Percentiles rank a stretch among this genome's conserved stretches.
These are phyloP conservation scores for Formica aserva DNA, from an alignment of 2,888 invertebrate genomes.

Conservation along the genomic window DNA sequence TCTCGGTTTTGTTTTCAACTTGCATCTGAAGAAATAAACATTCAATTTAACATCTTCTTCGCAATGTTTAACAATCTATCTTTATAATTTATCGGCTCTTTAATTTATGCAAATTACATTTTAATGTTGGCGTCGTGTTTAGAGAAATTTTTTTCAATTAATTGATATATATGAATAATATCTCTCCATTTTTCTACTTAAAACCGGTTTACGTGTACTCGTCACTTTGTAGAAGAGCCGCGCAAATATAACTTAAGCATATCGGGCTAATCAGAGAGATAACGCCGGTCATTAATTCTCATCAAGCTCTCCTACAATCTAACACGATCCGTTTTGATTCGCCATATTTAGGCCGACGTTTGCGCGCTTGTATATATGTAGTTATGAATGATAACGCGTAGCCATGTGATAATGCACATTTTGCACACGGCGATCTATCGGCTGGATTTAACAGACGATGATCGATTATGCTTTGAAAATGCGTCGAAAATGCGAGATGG, in stretches of 20 bases:
- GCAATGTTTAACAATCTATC: background rate
- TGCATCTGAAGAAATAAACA: background rate
- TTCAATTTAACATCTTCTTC: background rate
- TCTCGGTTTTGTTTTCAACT: background rate
- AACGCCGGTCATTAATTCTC: conserved; percentile 18
- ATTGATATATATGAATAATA: background rate
- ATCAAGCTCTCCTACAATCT: conserved; percentile 20
- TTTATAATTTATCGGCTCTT: background rate
- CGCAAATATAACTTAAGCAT: background rate
- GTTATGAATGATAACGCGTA: conserved; percentile 37
- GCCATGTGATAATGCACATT: conserved; percentile 49
- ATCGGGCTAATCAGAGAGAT: conserved; percentile 28
- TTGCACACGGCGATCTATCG: conserved; percentile 42
- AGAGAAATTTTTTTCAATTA: background rate
- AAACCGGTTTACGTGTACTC: background rate
- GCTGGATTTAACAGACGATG: conserved; percentile 41
- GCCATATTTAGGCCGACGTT: background rate
- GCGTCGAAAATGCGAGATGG: conserved; percentile 51
- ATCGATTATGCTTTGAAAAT: conserved; percentile 37
- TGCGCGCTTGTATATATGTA: conserved; percentile 11
- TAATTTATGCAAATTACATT: background rate
- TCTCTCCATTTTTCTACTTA: background rate
- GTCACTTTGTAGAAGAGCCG: background rate
- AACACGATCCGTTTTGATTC: conserved; percentile 32
- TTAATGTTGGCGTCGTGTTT: background rate